Percentiles rank a stretch among this genome's conserved stretches.
Conservation (phyloP, 2,888 invertebrate genomes). For the Schizotus pectinicornis region DNA sequence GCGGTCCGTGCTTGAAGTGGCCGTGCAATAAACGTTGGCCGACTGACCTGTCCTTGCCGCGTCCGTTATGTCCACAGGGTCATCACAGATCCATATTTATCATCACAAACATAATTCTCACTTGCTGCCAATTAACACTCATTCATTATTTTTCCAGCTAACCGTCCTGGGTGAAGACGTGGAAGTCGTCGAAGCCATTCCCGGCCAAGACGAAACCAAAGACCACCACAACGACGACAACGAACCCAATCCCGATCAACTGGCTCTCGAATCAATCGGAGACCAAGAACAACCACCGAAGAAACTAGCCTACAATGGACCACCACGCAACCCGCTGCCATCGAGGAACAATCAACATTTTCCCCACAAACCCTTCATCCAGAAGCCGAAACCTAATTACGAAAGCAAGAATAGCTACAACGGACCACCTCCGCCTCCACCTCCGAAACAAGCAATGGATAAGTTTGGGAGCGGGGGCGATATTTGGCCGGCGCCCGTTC, state of each 20-base stretch:
- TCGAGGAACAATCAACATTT: slow-evolving; percentile 52
- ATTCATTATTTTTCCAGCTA: slow-evolving; percentile 48
- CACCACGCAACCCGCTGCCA: slow-evolving; percentile 54
- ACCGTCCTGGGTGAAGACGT: slow-evolving; percentile 62
- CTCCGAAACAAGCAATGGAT: slow-evolving; percentile 55
- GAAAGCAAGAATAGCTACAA: slow-evolving; percentile 69
- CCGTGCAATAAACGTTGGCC: slow-evolving; percentile 47
- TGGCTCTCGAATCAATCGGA: slow-evolving; percentile 71
- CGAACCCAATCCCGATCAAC: slow-evolving; percentile 70
- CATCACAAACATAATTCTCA: slow-evolving; percentile 6
- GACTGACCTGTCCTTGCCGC: slow-evolving; percentile 54
- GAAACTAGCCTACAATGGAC: slow-evolving; percentile 58
- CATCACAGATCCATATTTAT: slow-evolving; percentile 30
- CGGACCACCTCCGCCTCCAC: slow-evolving; percentile 70
- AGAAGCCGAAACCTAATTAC: slow-evolving; percentile 57
- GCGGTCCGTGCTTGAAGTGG: slow-evolving; percentile 37
- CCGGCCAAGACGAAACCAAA: slow-evolving; percentile 62
- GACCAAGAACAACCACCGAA: slow-evolving; percentile 67
- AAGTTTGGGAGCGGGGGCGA: slow-evolving; percentile 62
- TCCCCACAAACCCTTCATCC: slow-evolving; percentile 63
- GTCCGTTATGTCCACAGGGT: slow-evolving; percentile 52
- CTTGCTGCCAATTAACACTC: neutral
- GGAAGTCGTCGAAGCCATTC: slow-evolving; percentile 69
- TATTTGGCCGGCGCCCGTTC: slow-evolving; percentile 84
- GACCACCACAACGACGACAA: slow-evolving; percentile 65